Evolutionary conservation across 1,140 invertebrate genomes (phyloP).

Genomic region (Polypedilum vanderplanki): DNA sequence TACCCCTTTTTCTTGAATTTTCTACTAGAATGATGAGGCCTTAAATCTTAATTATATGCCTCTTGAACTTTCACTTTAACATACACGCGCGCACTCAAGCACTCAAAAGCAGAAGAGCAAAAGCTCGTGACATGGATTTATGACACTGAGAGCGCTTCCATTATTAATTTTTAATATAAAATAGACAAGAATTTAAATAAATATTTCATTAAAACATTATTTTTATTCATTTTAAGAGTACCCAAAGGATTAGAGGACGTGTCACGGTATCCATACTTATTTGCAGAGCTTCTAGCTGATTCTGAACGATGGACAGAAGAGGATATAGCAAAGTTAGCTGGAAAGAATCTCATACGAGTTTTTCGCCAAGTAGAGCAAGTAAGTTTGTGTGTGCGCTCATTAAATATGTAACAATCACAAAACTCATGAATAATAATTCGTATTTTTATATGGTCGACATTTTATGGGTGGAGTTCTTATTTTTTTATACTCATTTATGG

Average conservation of each 20-base stretch:
- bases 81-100: conserved; percentile 17
- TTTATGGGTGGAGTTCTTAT: too few relatives aligned
- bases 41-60: background rate
- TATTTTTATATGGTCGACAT: too few relatives aligned
- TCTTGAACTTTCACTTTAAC: background rate
- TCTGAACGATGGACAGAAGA: conserved; percentile 63
- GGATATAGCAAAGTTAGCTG: conserved; percentile 69
- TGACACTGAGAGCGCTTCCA: background rate
- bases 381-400: conserved; percentile 35
- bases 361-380: conserved; percentile 69
- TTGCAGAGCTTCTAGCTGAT: conserved; percentile 53
- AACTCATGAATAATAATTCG: too few relatives aligned
- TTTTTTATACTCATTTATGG: too few relatives aligned
- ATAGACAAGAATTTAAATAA: background rate
- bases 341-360: conserved; percentile 66
- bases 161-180: conserved; percentile 21
- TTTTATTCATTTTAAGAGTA: conserved; percentile 47
- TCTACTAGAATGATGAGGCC: background rate
- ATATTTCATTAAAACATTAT: background rate
- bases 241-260: conserved; percentile 74
- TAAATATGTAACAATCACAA: too few relatives aligned
- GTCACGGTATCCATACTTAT: conserved; percentile 72
- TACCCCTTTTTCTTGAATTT: too few relatives aligned
- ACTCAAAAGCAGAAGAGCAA: background rate
- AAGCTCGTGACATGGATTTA: background rate